A percentile compares a stretch with the other conserved stretches of the same genome.
These are phyloP conservation scores for Cantharis rufa DNA, from an alignment of 2,888 invertebrate genomes.

Conservation along the genomic window DNA sequence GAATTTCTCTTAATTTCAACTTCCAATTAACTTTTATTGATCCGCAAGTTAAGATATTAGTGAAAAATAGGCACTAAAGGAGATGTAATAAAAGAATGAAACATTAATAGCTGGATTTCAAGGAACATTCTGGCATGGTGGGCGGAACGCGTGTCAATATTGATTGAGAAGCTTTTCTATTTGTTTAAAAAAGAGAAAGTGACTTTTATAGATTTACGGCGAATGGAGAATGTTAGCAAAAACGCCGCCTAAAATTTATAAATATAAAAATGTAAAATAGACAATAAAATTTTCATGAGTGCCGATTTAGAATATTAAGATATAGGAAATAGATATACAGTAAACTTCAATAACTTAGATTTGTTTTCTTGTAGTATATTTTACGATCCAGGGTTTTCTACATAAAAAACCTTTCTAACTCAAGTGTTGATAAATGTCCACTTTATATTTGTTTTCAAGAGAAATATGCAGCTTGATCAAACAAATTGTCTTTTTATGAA, in stretches of 20 bases:
- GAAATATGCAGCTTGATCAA: conserved; percentile 16
- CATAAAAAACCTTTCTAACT: conserved; percentile 6
- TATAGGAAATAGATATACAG: conserved; percentile 11
- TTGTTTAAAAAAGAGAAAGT: conserved; percentile 10
- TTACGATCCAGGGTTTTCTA: conserved; percentile 7
- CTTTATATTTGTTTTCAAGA: conserved; percentile 17
- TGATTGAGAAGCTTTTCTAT: conserved; percentile 16
- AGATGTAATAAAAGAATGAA: conserved; percentile 4
- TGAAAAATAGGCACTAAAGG: conserved; percentile 2
- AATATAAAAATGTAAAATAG: conserved; percentile 3
- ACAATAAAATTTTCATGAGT: conserved; percentile 11
- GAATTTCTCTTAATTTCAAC: not conserved
- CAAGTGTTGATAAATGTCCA: conserved; percentile 20
- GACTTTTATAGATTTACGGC: conserved; percentile 8
- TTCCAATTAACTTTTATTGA: not conserved
- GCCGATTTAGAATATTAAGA: conserved; percentile 2
- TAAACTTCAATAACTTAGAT: conserved; percentile 16
- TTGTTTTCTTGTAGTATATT: conserved; percentile 14
- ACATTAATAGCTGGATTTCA: conserved; percentile 15
- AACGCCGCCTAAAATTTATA: conserved; percentile 1
- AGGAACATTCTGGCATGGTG: conserved; percentile 5
- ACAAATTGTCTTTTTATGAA: conserved; percentile 17
- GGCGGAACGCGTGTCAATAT: conserved; percentile 17
- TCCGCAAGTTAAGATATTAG: not conserved
- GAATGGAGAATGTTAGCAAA: not conserved